Base-by-base conservation (phyloP, 1,140 invertebrate genomes). In the Diuraphis noxia region DNA sequence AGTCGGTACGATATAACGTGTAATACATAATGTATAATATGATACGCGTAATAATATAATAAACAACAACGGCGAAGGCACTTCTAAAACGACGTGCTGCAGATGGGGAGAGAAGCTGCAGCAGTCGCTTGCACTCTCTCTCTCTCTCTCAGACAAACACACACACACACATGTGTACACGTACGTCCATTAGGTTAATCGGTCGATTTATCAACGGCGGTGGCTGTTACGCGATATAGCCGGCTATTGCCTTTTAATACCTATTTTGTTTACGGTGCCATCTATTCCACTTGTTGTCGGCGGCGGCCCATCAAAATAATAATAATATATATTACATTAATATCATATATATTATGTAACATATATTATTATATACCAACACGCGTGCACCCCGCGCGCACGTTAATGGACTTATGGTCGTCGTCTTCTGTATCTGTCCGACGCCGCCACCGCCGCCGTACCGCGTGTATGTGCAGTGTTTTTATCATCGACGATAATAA, bases 121-220 rank as follows among this genome's bases (percentile, higher is more conserved):
- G 56, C n/a, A 72, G 56, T 72, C 56, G 56, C 56, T 72, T 72
- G 30, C 30, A n/a, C 56, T n/a, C 56, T 13, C 25, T 10, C 19
- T 23, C 21, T 49, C n/a, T 5, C 63, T 6, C 63, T 9, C 52
- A 56, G 23, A 56, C 52, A 30, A 9, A 17, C 56, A 30, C 52
- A 30, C 52, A 25, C 49, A 10, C 25, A 30, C 52, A 10, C 52
- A 10, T 30, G 52, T 10, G n/a, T n/a, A n/a, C 38, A 85, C 30
- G 25, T 10, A 30, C 41, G 88, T 90, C 88, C 88, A 90, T 90
- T 90, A 90, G 34, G 72, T 90, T 90, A 91, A 91, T 91, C 89
- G 89, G 89, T 82, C 89, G 89, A 91, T 91, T 91, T 52, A 91
- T 91, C 89, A 91, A 91, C 89, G 89, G 77, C 88, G 41, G 77